Evolutionary conservation across 2,113 vertebrate genomes (phyloP).

Genomic region (Gobio gobio): DNA sequence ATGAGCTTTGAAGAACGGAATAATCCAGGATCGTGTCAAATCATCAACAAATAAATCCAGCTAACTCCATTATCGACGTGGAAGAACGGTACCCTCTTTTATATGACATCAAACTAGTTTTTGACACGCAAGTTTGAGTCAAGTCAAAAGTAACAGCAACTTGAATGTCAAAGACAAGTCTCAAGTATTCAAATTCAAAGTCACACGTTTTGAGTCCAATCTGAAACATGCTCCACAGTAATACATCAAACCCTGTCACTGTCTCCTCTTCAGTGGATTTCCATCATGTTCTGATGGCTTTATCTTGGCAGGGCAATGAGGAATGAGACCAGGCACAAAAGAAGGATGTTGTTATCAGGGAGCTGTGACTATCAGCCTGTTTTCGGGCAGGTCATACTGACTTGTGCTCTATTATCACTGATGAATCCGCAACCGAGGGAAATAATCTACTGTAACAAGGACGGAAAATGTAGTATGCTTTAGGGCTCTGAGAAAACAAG

Average conservation of each 20-base stretch:
- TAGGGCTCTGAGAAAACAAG: neutral
- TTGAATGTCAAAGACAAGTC: neutral
- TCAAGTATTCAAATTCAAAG: neutral
- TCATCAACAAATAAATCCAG: constrained; percentile 19
- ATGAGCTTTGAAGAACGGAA: neutral
- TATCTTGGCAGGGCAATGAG: constrained; percentile 52
- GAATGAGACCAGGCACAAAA: constrained; percentile 43
- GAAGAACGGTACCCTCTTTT: neutral
- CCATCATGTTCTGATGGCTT: constrained; percentile 50
- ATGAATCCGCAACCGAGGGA: constrained; percentile 19
- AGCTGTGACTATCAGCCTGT: constrained; percentile 40
- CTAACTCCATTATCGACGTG: neutral
- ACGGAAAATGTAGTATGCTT: neutral
- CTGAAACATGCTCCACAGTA: neutral
- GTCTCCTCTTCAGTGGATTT: constrained; percentile 41
- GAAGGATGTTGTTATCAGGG: constrained; percentile 17
- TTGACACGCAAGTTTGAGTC: neutral
- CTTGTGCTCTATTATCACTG: constrained; percentile 33
- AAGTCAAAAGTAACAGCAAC: neutral
- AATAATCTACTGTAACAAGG: constrained; percentile 1
- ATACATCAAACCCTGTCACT: neutral
- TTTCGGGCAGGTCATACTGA: constrained; percentile 7
- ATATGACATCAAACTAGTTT: neutral
- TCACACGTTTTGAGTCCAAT: neutral
- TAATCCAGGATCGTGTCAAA: constrained; percentile 5